Evolutionary conservation across 2,888 invertebrate species (phyloP), one percentile per base, ranked within the genome.

Genomic region (Dexiosoma caninum): DNA sequence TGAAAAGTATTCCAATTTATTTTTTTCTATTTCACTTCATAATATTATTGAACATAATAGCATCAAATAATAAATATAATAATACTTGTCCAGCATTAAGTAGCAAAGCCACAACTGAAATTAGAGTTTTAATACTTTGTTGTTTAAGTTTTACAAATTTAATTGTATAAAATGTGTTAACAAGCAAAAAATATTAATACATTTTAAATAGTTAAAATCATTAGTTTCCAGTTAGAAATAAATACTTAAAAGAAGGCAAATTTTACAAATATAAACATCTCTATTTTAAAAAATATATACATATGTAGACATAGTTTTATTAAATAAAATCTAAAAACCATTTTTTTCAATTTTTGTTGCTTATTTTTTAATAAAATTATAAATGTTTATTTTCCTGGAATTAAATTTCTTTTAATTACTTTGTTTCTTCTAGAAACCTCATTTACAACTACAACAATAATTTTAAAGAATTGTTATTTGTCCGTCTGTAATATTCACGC

Each of bases 131-230:
- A 37, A 51, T 40, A 49, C 37, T 49, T 51, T 40, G 35, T 46
- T 70, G 32, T 51, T 0, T 21, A 12, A 23, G 19, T 12, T 57
- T 40, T 19, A 5, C 23, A 51, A 53, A 44, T 27, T 60, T 70
- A 70, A 46, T 76, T 76, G 35, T 60, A 70, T 62, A 69, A n/a
- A n/a, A n/a, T n/a, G n/a, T 27, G 37, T 67, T 67, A 49, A 51
- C 46, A 37, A 40, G 46, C 37, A 35, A 42, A n/a, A n/a, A 32
- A 42, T 23, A 40, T 40, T 27, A 42, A 30, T 57, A 2, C 23
- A 12, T 10, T 14, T 14, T 30, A 46, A 55, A 19, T 69, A 23
- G 23, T 42, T 9, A 67, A 42, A 19, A 27, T 23, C n/a, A n/a
- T n/a, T n/a, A n/a, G n/a, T n/a, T n/a, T n/a, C n/a, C n/a, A n/a